These are phyloP conservation scores for Zaprionus camerounensis DNA, from an alignment of 1,140 invertebrate species.

Conservation along the genomic window DNA sequence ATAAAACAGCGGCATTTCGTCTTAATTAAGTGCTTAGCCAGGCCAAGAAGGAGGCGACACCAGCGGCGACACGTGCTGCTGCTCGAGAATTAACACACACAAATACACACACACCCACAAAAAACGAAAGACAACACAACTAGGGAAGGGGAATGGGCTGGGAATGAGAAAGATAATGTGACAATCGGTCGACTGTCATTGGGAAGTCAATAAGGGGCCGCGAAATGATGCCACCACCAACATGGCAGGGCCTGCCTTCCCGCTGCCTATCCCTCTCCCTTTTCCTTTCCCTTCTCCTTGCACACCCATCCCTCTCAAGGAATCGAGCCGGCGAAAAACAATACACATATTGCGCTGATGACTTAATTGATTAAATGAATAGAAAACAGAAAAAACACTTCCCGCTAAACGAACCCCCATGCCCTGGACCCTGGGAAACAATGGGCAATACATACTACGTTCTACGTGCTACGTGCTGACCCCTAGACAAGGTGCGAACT, in stretches of 20 bases:
- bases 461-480: not conserved
- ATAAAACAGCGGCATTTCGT: conserved; percentile 64
- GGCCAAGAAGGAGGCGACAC: conserved; percentile 20
- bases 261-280: not conserved
- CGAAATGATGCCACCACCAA: conserved; percentile 26
- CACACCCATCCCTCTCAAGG: not conserved
- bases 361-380: conserved; percentile 59
- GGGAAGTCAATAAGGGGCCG: conserved; percentile 39
- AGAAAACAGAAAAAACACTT: conserved; percentile 36
- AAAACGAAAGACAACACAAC: not conserved
- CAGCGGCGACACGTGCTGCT: conserved; percentile 44
- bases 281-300: not conserved
- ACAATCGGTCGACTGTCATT: conserved; percentile 44
- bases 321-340: conserved; percentile 31
- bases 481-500: conserved; percentile 48
- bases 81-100: conserved; percentile 12
- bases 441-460: not conserved
- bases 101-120: conserved; percentile 29
- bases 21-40: conserved; percentile 62
- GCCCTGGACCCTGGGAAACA: conserved; percentile 33
- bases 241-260: not conserved
- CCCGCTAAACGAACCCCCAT: conserved; percentile 12
- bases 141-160: not conserved
- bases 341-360: conserved; percentile 45
- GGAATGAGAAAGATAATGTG: conserved; percentile 46